Evolutionary conservation across 1,140 invertebrate genomes (phyloP).

Genomic region (Polypedilum vanderplanki): DNA sequence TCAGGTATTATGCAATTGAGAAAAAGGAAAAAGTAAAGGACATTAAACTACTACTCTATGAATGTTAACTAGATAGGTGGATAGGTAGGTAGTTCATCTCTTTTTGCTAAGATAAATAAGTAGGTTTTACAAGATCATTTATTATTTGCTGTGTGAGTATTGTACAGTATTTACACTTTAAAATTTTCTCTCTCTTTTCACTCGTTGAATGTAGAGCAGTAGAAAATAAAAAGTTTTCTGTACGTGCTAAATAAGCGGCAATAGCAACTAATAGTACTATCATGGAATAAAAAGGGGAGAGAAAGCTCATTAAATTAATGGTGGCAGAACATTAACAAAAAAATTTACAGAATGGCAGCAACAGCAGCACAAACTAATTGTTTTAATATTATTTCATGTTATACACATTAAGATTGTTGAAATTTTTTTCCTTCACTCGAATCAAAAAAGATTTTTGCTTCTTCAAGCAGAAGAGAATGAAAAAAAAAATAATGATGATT

Average conservation of each 20-base stretch:
- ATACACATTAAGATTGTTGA: neutral
- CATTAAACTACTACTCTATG: neutral
- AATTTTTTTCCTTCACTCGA: neutral
- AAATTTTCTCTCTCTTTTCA: too few species aligned
- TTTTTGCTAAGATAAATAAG: neutral
- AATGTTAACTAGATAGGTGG: neutral
- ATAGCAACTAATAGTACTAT: too few species aligned
- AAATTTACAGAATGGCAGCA: neutral
- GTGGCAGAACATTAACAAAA: neutral
- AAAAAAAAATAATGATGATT: constrained; percentile 15
- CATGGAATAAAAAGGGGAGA: neutral
- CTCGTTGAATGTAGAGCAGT: too few species aligned
- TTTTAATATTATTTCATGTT: constrained; percentile 13
- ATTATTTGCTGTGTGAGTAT: neutral
- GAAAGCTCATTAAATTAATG: constrained; percentile 13
- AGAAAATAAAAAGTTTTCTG: too few species aligned
- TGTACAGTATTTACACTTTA: too few species aligned
- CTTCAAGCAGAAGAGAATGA: neutral
- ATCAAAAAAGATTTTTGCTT: neutral
- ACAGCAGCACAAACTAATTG: neutral
- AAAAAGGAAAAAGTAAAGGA: neutral
- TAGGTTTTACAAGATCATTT: constrained; percentile 3
- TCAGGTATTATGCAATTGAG: neutral
- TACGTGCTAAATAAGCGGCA: too few species aligned
- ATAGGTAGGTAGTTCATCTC: neutral